Conservation (phyloP, 2,888 invertebrate species). For the Stenolophus ochropezus region DNA sequence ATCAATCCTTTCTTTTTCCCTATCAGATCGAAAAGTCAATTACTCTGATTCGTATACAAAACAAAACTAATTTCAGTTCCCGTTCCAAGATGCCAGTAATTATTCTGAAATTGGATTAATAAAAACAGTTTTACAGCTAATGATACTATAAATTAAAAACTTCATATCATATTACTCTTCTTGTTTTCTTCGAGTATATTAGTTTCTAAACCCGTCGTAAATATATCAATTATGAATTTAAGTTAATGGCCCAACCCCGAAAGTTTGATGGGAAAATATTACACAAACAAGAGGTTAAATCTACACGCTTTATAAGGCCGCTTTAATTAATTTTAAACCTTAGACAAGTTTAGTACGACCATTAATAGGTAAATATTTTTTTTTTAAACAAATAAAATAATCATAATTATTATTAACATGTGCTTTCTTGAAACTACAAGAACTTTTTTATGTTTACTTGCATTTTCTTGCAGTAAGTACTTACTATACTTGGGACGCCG, state of each 20-base stretch:
- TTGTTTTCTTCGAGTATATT: constrained; percentile 15
- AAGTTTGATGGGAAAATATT: neutral
- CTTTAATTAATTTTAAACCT: neutral
- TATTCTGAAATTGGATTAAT: constrained; percentile 26
- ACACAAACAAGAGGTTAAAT: constrained; percentile 24
- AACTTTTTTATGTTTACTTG: no score
- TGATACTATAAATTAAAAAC: constrained; percentile 36
- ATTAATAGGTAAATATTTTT: neutral
- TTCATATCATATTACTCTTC: constrained; percentile 15
- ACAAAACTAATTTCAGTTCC: constrained; percentile 6
- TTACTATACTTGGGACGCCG: no score
- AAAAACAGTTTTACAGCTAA: constrained; percentile 25
- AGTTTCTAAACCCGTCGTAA: neutral
- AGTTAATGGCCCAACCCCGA: neutral
- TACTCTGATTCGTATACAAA: constrained; percentile 27
- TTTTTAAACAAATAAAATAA: no score
- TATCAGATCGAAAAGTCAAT: constrained; percentile 29
- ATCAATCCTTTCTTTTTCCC: constrained; percentile 23
- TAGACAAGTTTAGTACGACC: neutral
- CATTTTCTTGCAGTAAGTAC: no score
- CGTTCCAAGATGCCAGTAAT: constrained; percentile 21
- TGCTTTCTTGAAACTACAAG: no score
- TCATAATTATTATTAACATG: no score
- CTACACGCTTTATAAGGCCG: constrained; percentile 34
- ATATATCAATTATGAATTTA: constrained; percentile 17